phyloP scores from a whole-genome alignment of 2,797 vertebrate species.

The Eptatretus atami region DNA sequence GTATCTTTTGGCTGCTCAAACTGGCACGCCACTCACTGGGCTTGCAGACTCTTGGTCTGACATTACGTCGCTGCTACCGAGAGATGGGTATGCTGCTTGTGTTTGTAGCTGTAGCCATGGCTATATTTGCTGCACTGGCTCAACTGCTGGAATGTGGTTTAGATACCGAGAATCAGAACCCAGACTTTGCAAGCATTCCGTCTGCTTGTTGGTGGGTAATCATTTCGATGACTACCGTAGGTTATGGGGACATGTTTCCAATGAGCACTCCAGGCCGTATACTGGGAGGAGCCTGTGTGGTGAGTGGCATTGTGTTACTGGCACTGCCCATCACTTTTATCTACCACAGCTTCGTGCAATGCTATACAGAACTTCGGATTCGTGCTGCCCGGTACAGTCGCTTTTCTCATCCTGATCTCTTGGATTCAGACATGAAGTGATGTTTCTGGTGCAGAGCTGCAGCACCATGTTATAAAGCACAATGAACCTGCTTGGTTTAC shows the following conservation, averaged over 20 bases:
- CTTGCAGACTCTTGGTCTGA: conserved; percentile 81
- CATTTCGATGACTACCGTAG: conserved; percentile 98
- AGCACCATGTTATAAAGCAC: not conserved
- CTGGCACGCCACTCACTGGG: conserved; percentile 90
- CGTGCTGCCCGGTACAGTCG: conserved; percentile 52
- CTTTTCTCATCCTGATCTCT: not conserved
- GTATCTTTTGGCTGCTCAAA: conserved; percentile 98
- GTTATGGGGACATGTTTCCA: conserved; percentile 91
- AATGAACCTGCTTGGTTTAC: no score
- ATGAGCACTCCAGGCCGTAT: conserved; percentile 68
- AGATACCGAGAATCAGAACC: conserved; percentile 51
- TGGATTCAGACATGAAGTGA: not conserved
- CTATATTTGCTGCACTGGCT: conserved; percentile 90
- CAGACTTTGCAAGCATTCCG: conserved; percentile 80
- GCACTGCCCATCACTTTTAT: conserved; percentile 95
- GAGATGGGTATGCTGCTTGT: conserved; percentile 98
- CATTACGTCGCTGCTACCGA: conserved; percentile 66
- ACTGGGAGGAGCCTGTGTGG: conserved; percentile 82
- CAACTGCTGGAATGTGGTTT: conserved; percentile 84
- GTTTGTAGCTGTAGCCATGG: conserved; percentile 90
- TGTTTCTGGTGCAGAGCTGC: not conserved
- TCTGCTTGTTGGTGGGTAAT: conserved; percentile 99
- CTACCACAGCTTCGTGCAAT: conserved; percentile 97
- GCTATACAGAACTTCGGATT: conserved; percentile 83
- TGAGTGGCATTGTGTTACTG: conserved; percentile 80